Evolutionary conservation across 1,140 invertebrate genomes (phyloP).

Genomic region (Leptonema lineaticorne): DNA sequence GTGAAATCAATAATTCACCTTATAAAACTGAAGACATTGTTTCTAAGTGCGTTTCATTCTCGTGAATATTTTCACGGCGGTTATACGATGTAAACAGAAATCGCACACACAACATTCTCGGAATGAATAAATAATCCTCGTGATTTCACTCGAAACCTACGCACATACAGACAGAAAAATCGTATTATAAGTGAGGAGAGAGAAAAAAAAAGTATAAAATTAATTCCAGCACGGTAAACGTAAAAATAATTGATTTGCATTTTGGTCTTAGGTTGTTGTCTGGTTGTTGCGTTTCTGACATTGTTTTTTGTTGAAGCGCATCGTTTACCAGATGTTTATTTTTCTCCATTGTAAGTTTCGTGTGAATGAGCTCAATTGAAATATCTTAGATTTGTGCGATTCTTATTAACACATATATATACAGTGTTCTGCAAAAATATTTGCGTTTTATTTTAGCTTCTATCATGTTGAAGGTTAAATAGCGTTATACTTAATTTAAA

Average conservation of each 20-base stretch:
- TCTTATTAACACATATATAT: not conserved
- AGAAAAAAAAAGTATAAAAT: not conserved
- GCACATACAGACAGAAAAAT: not conserved
- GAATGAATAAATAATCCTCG: not conserved
- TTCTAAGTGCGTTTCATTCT: no score
- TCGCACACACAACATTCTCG: not conserved
- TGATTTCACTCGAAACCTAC: not conserved
- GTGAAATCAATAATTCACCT: conserved; percentile 16
- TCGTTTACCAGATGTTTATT: not conserved
- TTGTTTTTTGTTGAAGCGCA: not conserved
- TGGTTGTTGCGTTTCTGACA: not conserved
- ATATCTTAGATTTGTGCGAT: not conserved
- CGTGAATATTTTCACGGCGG: no score
- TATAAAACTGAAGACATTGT: not conserved
- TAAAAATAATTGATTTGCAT: no score
- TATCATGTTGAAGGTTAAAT: no score
- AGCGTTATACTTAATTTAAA: no score
- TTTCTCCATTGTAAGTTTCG: not conserved
- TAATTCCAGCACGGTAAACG: no score
- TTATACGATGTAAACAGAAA: not conserved
- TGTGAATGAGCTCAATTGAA: not conserved
- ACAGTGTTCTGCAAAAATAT: no score
- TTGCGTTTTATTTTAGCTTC: no score
- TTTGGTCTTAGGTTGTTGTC: not conserved
- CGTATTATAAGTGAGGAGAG: not conserved